phyloP scores from a whole-genome alignment of 2,888 invertebrate species.

The Sinhomidia bicolor region DNA sequence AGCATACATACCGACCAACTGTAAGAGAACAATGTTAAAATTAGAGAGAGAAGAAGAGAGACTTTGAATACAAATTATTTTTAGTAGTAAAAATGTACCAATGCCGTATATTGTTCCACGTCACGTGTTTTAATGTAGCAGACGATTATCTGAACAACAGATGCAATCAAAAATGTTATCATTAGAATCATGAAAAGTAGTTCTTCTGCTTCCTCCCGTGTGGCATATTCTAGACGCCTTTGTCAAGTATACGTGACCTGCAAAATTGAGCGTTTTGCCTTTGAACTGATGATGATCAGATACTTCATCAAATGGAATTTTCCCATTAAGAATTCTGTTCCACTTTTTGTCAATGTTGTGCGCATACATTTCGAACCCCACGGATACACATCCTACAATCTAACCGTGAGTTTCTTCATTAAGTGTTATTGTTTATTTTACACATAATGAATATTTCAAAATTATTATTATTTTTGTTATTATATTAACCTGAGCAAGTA shows the following conservation, averaged over 20 bases:
- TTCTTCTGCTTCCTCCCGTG: conserved; percentile 31
- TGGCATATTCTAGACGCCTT: conserved; percentile 30
- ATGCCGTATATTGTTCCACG: conserved; percentile 14
- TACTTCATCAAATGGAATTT: background rate
- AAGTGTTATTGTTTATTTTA: no score
- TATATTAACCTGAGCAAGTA: conserved; percentile 18
- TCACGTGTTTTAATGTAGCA: conserved; percentile 41
- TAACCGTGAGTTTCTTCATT: no score
- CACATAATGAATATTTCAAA: background rate
- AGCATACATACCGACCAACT: conserved; percentile 42
- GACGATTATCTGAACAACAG: background rate
- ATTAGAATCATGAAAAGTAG: conserved; percentile 36
- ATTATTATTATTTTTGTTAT: background rate
- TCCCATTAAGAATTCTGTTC: conserved; percentile 25
- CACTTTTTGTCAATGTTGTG: conserved; percentile 45
- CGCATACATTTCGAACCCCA: conserved; percentile 38
- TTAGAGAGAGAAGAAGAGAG: no score
- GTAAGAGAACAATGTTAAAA: background rate
- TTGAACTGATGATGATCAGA: background rate
- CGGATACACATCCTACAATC: conserved; percentile 40
- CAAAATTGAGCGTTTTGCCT: conserved; percentile 20
- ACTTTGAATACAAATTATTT: no score
- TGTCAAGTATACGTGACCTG: conserved; percentile 34
- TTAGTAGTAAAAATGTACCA: conserved; percentile 20
- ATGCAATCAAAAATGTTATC: background rate